A percentile compares a stretch with the other conserved stretches of the same genome.
Evolutionary conservation across 2,888 invertebrate species (phyloP).

Genomic region (Hartigia nigra): DNA sequence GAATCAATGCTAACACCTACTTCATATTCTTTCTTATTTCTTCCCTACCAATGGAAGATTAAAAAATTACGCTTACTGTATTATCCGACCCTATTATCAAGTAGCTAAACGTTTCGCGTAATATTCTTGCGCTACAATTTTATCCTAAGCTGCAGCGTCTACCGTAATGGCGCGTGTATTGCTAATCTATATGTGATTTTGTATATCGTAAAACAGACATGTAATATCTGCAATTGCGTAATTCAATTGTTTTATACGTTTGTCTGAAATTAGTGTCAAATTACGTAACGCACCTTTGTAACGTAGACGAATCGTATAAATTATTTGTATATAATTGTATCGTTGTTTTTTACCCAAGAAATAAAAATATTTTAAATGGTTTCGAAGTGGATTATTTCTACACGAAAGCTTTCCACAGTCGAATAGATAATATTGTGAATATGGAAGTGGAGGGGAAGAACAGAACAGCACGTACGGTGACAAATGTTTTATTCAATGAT

Average conservation of each 20-base stretch:
- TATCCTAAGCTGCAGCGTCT: background rate
- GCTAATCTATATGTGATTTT: background rate
- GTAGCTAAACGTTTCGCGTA: background rate
- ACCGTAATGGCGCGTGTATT: background rate
- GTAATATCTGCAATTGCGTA: background rate
- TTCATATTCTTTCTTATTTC: background rate
- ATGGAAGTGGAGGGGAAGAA: background rate
- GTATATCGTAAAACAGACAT: background rate
- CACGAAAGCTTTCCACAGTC: background rate
- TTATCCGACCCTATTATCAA: background rate
- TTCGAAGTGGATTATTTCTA: background rate
- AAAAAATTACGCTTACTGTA: conserved; percentile 22
- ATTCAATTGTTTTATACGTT: background rate
- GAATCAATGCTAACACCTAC: background rate
- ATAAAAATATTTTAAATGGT: conserved; percentile 11
- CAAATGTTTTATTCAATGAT: background rate
- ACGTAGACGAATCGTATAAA: background rate
- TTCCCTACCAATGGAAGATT: conserved; percentile 9
- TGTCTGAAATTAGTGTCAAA: background rate
- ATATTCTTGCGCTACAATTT: background rate
- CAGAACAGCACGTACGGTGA: background rate
- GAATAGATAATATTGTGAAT: background rate
- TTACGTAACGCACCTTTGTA: background rate
- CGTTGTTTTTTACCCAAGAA: conserved; percentile 20
- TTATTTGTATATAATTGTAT: conserved; percentile 13